Conservation (phyloP, 2,888 invertebrate species). For the Toxonevra muliebris region DNA sequence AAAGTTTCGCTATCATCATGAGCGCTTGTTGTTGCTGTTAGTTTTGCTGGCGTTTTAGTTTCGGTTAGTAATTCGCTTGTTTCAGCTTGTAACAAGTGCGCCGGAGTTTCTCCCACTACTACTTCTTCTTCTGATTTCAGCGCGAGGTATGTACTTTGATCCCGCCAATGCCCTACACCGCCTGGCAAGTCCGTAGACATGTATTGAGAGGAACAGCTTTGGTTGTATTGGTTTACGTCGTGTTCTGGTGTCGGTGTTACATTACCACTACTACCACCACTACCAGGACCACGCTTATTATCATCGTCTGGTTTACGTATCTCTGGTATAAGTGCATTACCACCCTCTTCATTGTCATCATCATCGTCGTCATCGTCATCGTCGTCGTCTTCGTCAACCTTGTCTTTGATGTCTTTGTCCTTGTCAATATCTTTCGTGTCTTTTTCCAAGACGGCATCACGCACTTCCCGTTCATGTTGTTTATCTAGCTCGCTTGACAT, state of each 20-base stretch:
- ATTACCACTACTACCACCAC: slow-evolving; percentile 69
- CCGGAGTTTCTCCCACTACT: slow-evolving; percentile 28
- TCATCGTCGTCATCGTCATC: slow-evolving; percentile 68
- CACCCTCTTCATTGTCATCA: slow-evolving; percentile 62
- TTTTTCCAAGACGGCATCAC: slow-evolving; percentile 2
- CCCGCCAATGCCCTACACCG: slow-evolving; percentile 83
- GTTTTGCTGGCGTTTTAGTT: slow-evolving; percentile 36
- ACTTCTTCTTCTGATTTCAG: slow-evolving; percentile 66
- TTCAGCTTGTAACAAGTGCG: slow-evolving; percentile 11
- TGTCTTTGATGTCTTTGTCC: slow-evolving; percentile 40
- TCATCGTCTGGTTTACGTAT: slow-evolving; percentile 57
- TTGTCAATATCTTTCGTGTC: slow-evolving; percentile 35
- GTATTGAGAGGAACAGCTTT: slow-evolving; percentile 69
- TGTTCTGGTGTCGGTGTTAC: slow-evolving; percentile 55
- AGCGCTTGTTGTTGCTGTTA: slow-evolving; percentile 27
- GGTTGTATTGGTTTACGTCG: slow-evolving; percentile 44
- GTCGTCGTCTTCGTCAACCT: slow-evolving; percentile 70
- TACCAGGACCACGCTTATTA: slow-evolving; percentile 71
- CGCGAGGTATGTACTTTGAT: slow-evolving; percentile 80
- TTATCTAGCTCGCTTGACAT: slow-evolving; percentile 1
- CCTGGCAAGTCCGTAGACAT: slow-evolving; percentile 80
- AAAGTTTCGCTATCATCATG: slow-evolving; percentile 36
- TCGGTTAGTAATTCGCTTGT: slow-evolving; percentile 30
- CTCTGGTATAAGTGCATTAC: slow-evolving; percentile 40
- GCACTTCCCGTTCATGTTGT: slow-evolving; percentile 14